Percentiles rank a stretch among this genome's conserved stretches.
Conservation (phyloP, 2,797 vertebrate species). For the Propithecus deckenii region DNA sequence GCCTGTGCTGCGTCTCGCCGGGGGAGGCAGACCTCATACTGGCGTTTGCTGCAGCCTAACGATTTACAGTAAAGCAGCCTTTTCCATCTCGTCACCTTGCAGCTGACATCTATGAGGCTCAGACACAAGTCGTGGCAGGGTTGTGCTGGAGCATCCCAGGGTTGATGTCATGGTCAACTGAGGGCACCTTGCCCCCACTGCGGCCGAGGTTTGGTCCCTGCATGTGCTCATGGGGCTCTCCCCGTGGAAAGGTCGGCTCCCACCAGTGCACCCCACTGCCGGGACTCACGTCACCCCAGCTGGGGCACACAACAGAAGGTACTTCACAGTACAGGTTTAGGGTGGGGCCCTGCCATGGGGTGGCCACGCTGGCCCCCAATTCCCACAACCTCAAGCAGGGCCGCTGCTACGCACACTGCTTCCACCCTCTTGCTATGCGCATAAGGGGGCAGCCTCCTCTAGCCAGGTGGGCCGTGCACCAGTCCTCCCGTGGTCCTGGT, state of each 20-base stretch:
- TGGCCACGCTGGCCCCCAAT: neutral
- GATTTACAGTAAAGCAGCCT: neutral
- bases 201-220: neutral
- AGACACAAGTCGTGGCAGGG: accelerated
- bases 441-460: accelerated
- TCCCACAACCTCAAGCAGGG: neutral
- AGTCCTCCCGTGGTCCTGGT: neutral
- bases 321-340: neutral
- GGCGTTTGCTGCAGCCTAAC: neutral
- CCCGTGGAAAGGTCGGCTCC: neutral
- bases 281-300: neutral
- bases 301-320: neutral
- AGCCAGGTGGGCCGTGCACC: too few relatives aligned
- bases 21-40: neutral
- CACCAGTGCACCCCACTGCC: neutral
- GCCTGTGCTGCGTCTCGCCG: neutral
- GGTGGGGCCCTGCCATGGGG: neutral
- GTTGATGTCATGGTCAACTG: neutral
- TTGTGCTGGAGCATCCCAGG: neutral
- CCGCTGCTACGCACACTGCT: neutral
- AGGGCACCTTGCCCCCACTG: neutral
- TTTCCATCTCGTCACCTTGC: neutral
- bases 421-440: too few relatives aligned
- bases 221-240: neutral
- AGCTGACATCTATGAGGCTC: neutral